phyloP scores from a whole-genome alignment of 2,888 invertebrate species.

The Notodonta ziczac region DNA sequence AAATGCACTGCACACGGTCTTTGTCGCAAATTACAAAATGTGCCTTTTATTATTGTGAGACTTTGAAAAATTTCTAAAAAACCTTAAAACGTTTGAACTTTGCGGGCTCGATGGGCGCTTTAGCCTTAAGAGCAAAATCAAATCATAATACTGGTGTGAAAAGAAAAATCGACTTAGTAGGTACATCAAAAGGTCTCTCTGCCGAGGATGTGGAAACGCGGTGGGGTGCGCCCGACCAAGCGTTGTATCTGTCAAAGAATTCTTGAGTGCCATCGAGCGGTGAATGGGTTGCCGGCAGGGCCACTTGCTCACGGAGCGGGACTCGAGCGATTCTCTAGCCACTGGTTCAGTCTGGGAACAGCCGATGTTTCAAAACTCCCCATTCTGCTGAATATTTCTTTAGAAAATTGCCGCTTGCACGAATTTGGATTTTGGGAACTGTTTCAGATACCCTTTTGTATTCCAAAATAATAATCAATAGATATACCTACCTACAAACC shows the following conservation, averaged over 20 bases:
- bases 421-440: not conserved
- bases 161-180: slow-evolving; percentile 22
- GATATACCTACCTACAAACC: no score
- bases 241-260: slow-evolving; percentile 74
- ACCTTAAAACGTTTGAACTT: no score
- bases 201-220: slow-evolving; percentile 39
- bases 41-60: no score
- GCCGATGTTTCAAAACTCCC: slow-evolving; percentile 43
- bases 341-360: slow-evolving; percentile 41
- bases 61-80: no score
- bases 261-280: slow-evolving; percentile 72
- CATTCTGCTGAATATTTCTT: slow-evolving; percentile 39
- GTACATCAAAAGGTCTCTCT: slow-evolving; percentile 40
- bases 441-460: not conserved
- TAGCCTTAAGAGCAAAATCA: not conserved
- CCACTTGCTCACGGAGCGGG: slow-evolving; percentile 77
- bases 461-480: no score
- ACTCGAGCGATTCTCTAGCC: slow-evolving; percentile 58
- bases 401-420: not conserved
- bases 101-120: no score
- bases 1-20: no score
- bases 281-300: slow-evolving; percentile 58
- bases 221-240: slow-evolving; percentile 21
- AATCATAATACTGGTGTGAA: not conserved
- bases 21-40: no score